Percentiles rank a stretch among this genome's conserved stretches.
These are phyloP conservation scores for Ariopsis seemanni DNA, from an alignment of 2,113 vertebrate species.

Conservation along the genomic window DNA sequence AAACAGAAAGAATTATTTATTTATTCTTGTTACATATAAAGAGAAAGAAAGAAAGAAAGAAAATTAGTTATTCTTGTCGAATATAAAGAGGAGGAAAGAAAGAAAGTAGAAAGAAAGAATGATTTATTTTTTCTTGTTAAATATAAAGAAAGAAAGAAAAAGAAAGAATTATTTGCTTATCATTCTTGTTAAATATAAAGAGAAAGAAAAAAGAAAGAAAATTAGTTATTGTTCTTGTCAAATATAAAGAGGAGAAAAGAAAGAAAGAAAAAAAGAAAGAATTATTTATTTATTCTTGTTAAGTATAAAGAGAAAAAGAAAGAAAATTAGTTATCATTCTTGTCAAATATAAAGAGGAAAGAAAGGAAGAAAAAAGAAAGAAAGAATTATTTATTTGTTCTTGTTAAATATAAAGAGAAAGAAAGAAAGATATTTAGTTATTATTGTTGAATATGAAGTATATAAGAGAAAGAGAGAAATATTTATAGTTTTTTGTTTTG, in stretches of 20 bases:
- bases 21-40: too few relatives aligned
- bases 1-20: too few relatives aligned
- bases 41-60: too few relatives aligned
- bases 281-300: too few relatives aligned
- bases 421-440: background rate
- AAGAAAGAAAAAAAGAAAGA: too few relatives aligned
- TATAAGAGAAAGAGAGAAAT: background rate
- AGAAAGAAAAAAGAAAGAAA: background rate
- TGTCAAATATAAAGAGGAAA: background rate
- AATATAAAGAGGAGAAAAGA: background rate
- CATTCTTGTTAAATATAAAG: background rate
- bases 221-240: background rate
- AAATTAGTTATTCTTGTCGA: too few relatives aligned
- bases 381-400: background rate
- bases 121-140: background rate
- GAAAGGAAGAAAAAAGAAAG: background rate
- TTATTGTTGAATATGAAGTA: background rate
- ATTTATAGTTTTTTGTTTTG: background rate
- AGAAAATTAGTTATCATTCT: too few relatives aligned
- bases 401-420: background rate
- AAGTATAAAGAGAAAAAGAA: too few relatives aligned
- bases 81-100: background rate
- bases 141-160: too few relatives aligned
- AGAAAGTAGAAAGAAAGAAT: background rate
- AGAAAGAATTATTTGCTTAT: too few relatives aligned